These are phyloP conservation scores for Drosophila insularis DNA, from an alignment of 1,140 invertebrate genomes.

Conservation along the genomic window DNA sequence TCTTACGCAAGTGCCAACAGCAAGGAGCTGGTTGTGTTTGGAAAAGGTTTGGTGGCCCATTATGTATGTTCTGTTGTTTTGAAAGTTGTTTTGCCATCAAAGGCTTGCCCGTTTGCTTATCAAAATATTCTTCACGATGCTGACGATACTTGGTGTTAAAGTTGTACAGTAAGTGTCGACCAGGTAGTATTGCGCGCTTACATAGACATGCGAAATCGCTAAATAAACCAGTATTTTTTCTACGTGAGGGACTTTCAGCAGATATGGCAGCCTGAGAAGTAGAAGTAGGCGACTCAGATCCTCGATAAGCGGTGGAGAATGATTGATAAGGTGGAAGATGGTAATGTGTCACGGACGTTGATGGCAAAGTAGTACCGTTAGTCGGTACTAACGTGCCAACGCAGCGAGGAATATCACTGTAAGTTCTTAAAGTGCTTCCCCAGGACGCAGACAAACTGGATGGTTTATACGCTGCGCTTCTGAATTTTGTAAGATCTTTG, in stretches of 20 bases:
- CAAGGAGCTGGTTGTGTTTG: slow-evolving; percentile 16
- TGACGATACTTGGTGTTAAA: slow-evolving; percentile 4
- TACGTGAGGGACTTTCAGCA: too few relatives aligned
- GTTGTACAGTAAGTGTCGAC: slow-evolving; percentile 57
- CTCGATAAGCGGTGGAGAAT: background rate
- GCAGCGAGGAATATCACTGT: background rate
- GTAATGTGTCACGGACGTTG: background rate
- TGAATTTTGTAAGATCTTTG: background rate
- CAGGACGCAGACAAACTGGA: background rate
- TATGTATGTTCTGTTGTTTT: background rate
- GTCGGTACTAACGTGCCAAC: background rate
- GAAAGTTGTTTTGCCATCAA: too few relatives aligned
- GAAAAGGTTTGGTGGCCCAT: background rate
- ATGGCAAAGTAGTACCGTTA: background rate
- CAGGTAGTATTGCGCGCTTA: slow-evolving; percentile 26
- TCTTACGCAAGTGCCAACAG: slow-evolving; percentile 5
- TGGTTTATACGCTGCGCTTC: background rate
- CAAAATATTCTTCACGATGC: background rate
- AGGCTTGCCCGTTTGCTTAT: background rate
- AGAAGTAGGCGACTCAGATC: background rate
- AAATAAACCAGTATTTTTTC: slow-evolving; percentile 10
- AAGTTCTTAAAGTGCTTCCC: background rate
- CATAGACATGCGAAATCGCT: slow-evolving; percentile 20
- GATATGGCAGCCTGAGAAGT: background rate
- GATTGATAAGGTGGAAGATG: background rate